Conservation (phyloP, 2,888 invertebrate genomes). For the Phengaris alcon region DNA sequence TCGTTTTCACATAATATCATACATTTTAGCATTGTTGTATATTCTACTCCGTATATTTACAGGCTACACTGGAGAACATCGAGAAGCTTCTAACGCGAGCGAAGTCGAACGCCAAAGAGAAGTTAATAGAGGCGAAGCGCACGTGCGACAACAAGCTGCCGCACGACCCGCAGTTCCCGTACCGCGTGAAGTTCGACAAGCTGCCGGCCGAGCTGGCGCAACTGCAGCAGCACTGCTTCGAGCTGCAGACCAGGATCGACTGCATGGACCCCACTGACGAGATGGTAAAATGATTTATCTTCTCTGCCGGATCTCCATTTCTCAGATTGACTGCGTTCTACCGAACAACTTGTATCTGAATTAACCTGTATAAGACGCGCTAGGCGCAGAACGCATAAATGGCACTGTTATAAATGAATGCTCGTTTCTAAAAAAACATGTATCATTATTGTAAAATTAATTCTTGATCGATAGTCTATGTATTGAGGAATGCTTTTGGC, state of each 20-base stretch:
- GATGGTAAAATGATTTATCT: slow-evolving; percentile 50
- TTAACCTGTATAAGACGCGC: too few relatives aligned
- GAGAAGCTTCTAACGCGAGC: slow-evolving; percentile 48
- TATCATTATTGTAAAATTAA: too few relatives aligned
- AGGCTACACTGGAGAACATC: slow-evolving; percentile 63
- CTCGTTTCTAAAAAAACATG: too few relatives aligned
- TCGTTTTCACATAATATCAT: too few relatives aligned
- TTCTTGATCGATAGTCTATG: too few relatives aligned
- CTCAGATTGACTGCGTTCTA: too few relatives aligned
- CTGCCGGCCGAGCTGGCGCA: slow-evolving; percentile 75
- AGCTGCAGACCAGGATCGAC: slow-evolving; percentile 81
- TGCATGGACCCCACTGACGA: slow-evolving; percentile 81
- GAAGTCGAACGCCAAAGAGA: slow-evolving; percentile 69
- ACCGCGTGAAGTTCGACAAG: slow-evolving; percentile 68
- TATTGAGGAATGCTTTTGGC: too few relatives aligned
- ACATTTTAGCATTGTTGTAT: too few relatives aligned
- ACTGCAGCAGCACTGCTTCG: slow-evolving; percentile 74
- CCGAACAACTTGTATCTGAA: too few relatives aligned
- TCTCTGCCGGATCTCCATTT: too few relatives aligned
- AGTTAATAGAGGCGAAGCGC: slow-evolving; percentile 74
- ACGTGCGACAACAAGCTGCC: slow-evolving; percentile 79
- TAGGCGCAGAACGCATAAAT: too few relatives aligned
- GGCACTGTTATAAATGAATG: too few relatives aligned
- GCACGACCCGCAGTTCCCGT: slow-evolving; percentile 77
- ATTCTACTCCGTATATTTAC: slow-evolving; percentile 15